These are phyloP conservation scores for Danionella dracula DNA, from an alignment of 2,797 vertebrate genomes.

Conservation along the genomic window DNA sequence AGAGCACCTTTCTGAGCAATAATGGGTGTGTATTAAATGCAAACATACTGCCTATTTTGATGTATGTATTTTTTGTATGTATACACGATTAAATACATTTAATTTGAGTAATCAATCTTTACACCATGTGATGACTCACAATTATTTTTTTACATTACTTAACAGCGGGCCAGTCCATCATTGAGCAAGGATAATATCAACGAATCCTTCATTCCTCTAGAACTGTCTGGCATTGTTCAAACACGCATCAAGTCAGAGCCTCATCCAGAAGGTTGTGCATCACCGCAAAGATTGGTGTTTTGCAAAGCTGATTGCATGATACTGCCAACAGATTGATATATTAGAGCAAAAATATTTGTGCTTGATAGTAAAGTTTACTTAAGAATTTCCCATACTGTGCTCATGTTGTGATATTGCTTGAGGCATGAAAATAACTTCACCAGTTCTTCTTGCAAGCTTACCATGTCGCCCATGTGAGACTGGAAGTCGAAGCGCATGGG, in stretches of 20 bases:
- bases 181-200: not conserved
- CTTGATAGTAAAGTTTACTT: not conserved
- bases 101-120: no score
- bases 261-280: not conserved
- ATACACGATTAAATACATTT: no score
- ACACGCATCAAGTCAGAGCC: not conserved
- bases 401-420: constrained; percentile 18
- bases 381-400: not conserved
- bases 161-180: not conserved
- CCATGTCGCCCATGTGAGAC: constrained; percentile 97
- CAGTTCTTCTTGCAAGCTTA: constrained; percentile 43
- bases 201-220: constrained; percentile 11
- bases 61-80: no score
- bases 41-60: no score
- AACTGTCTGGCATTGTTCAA: not conserved
- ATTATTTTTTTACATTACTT: no score
- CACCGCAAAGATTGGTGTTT: not conserved
- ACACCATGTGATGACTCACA: no score
- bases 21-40: no score
- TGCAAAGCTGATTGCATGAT: not conserved
- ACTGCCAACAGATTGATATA: not conserved
- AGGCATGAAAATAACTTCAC: constrained; percentile 16
- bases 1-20: no score
- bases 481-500: constrained; percentile 97
- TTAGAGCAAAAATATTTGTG: constrained; percentile 1